Conservation (phyloP, 2,797 vertebrate genomes). For the Smutsia gigantea region DNA sequence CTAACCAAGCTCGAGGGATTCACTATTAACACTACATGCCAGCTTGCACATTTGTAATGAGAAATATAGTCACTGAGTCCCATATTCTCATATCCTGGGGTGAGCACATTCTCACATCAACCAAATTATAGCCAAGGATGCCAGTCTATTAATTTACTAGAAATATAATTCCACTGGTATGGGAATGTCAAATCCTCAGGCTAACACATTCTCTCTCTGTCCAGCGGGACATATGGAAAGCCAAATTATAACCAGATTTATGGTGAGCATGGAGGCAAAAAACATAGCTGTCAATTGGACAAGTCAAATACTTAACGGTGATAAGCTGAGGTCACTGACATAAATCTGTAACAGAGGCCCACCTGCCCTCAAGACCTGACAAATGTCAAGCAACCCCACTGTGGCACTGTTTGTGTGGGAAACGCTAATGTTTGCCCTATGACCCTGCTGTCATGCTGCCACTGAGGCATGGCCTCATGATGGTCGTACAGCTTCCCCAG, state of each 20-base stretch:
- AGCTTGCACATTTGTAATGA: not conserved
- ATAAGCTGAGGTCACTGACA: not conserved
- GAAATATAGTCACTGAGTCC: not conserved
- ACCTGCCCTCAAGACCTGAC: not conserved
- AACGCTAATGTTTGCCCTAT: rapidly evolving
- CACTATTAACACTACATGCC: not conserved
- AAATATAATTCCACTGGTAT: not conserved
- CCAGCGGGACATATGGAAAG: not conserved
- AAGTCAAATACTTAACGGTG: not conserved
- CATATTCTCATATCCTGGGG: not conserved
- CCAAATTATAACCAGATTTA: not conserved
- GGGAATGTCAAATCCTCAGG: not conserved
- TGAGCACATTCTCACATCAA: not conserved
- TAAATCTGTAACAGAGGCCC: rapidly evolving
- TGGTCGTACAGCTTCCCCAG: rapidly evolving
- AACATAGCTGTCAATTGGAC: not conserved
- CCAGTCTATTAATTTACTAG: not conserved
- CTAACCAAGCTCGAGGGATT: not conserved
- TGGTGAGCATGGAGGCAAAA: not conserved
- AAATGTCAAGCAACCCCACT: not conserved
- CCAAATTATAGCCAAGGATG: not conserved
- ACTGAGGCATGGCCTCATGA: not conserved
- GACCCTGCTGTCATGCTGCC: not conserved
- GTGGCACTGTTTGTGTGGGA: not conserved
- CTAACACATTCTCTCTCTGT: not conserved